Base-by-base conservation (phyloP, 2,888 invertebrate genomes). In the Drosophila meridiana region DNA sequence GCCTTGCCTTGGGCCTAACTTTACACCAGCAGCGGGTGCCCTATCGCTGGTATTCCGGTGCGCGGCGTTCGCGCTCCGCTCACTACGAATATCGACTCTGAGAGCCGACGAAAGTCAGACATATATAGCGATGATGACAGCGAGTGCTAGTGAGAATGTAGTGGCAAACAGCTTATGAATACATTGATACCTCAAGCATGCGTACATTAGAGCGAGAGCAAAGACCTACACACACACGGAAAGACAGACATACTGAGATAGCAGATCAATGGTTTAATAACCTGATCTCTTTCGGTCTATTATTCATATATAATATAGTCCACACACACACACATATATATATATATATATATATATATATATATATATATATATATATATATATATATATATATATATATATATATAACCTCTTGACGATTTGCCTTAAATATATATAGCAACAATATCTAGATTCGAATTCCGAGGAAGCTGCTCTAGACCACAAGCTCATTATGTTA, bases 11-110 rank as follows among this genome's bases (percentile, higher is more conserved):
- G 67, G 80, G 80, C 5, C 48, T 78, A 55, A 76, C 80, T 2
- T 32, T 85, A 59, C 85, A 85, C 42, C 88, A 90, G 48, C 87
- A 90, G 56, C 87, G 90, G 9, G 81, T 91, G 26, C 90, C 91
- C 8, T 91, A 92, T 82, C 92, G 92, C 56, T 93, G 93, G 92
- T 92, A 93, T 66, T 92, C 92, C 36, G 92, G 93, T n/a, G 90
- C 91, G n/a, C 82, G 93, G 28, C 92, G 93, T 32, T 93, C 93
- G 3, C 91, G 93, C 34, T 93, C 93, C 53, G 93, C 93, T 36
- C 92, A 93, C 85, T 93, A 93, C 67, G 93, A 93, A 70, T 93
- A 93, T 74, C 89, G 91, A 26, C 86, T 93, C 87, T 93, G 92
- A 91, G 67, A 45, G 42, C 45, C 7, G 58, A 26, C 47, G 3